phyloP scores from a whole-genome alignment of 2,888 invertebrate genomes.

The Polymixis flavicincta region DNA sequence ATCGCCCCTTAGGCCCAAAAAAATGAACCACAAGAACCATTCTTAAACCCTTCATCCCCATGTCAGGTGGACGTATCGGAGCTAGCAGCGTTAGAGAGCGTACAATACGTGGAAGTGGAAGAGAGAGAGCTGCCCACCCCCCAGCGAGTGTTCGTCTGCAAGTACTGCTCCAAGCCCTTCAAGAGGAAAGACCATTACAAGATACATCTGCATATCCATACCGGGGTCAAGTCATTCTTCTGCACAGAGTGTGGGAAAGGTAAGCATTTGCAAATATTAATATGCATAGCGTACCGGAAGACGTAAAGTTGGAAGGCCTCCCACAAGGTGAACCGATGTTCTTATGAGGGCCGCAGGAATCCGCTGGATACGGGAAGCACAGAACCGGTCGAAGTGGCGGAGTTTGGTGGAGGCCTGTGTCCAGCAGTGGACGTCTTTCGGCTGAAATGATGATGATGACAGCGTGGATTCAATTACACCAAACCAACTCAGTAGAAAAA shows the following conservation, averaged over 20 bases:
- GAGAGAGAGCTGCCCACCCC: conserved; percentile 79
- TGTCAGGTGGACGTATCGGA: conserved; percentile 68
- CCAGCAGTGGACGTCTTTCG: too few relatives aligned
- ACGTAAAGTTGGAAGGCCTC: too few relatives aligned
- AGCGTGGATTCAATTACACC: too few relatives aligned
- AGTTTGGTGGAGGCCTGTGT: too few relatives aligned
- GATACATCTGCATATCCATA: conserved; percentile 87
- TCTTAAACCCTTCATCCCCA: not conserved
- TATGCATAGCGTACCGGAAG: too few relatives aligned
- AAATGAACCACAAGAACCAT: not conserved
- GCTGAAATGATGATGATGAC: too few relatives aligned
- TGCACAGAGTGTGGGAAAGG: conserved; percentile 86
- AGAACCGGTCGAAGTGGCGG: too few relatives aligned
- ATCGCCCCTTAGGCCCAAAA: not conserved
- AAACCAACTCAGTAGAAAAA: too few relatives aligned
- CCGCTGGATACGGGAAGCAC: too few relatives aligned
- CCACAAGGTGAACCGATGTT: too few relatives aligned
- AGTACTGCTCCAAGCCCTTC: conserved; percentile 85
- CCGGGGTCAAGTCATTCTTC: conserved; percentile 86
- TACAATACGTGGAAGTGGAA: conserved; percentile 50
- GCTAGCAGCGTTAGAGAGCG: conserved; percentile 63
- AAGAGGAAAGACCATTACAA: conserved; percentile 88
- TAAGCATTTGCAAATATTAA: conserved; percentile 46
- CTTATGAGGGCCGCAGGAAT: too few relatives aligned
- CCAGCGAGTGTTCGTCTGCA: conserved; percentile 85